These are phyloP conservation scores for Sarcophaga variegata DNA, from an alignment of 2,888 invertebrate species.

Conservation along the genomic window DNA sequence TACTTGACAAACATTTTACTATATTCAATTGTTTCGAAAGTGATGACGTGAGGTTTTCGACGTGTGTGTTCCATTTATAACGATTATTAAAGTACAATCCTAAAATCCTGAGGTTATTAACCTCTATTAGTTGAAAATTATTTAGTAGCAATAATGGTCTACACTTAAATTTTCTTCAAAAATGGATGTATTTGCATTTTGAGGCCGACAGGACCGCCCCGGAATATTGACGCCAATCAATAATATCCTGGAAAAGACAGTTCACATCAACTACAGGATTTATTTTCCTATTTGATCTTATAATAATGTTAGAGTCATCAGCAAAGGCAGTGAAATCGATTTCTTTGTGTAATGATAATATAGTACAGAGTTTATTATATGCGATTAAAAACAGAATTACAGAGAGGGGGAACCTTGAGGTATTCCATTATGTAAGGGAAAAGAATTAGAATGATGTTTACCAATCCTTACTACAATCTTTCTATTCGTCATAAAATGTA, in stretches of 20 bases:
- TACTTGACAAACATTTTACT: constrained; percentile 22
- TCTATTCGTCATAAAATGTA: too few species aligned
- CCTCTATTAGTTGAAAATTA: constrained; percentile 5
- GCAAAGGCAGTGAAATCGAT: too few species aligned
- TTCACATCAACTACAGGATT: neutral
- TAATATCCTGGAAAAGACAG: too few species aligned
- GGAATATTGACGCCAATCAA: neutral
- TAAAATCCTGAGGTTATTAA: neutral
- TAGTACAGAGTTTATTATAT: too few species aligned
- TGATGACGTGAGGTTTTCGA: neutral
- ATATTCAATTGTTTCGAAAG: constrained; percentile 6
- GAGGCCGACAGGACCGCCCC: neutral
- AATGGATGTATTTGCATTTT: constrained; percentile 21
- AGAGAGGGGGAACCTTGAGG: too few species aligned
- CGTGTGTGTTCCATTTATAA: constrained; percentile 11
- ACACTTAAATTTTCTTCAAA: constrained; percentile 8
- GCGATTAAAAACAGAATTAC: neutral
- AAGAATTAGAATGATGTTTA: too few species aligned
- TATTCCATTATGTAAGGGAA: too few species aligned
- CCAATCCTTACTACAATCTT: too few species aligned
- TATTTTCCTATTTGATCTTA: neutral
- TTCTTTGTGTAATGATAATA: too few species aligned
- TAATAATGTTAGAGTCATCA: neutral
- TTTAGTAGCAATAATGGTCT: neutral
- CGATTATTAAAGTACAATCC: neutral